Evolutionary conservation across 2,888 invertebrate species (phyloP).

Genomic region (Trilocha varians): DNA sequence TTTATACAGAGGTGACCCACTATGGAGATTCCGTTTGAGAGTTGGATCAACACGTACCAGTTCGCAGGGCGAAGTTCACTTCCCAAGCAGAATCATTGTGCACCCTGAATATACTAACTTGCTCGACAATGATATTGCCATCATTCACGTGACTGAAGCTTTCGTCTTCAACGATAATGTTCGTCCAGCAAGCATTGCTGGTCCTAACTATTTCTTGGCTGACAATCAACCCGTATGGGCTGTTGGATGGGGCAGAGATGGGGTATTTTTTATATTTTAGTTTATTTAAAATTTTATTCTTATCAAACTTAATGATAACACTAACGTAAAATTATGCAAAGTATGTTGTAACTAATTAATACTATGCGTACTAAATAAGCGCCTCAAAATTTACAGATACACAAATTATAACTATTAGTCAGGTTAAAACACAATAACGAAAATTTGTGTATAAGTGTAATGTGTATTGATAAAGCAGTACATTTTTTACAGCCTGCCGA

Average conservation of each 20-base stretch:
- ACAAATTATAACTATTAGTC: no score
- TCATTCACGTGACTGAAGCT: slow-evolving; percentile 19
- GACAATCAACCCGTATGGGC: slow-evolving; percentile 38
- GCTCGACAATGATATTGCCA: slow-evolving; percentile 28
- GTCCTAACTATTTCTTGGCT: slow-evolving; percentile 27
- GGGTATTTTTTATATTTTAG: no score
- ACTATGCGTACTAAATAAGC: no score
- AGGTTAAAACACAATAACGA: no score
- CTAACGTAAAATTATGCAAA: no score
- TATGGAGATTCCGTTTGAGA: slow-evolving; percentile 28
- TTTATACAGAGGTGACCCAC: slow-evolving; percentile 21
- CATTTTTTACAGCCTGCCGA: slow-evolving; percentile 22
- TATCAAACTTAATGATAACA: no score
- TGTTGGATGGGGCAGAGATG: slow-evolving; percentile 39
- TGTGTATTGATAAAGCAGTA: background rate
- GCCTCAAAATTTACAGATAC: no score
- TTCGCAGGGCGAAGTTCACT: slow-evolving; percentile 30
- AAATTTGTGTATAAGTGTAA: no score
- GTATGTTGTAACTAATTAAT: no score
- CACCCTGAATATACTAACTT: slow-evolving; percentile 36
- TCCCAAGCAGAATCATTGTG: slow-evolving; percentile 10
- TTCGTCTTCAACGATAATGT: slow-evolving; percentile 12
- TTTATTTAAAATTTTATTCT: no score
- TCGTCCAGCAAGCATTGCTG: slow-evolving; percentile 15
- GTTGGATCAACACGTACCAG: slow-evolving; percentile 34